Evolutionary conservation across 1,140 invertebrate species (phyloP), one percentile per base, ranked within the genome.

Genomic region (Piezodorus guildinii): DNA sequence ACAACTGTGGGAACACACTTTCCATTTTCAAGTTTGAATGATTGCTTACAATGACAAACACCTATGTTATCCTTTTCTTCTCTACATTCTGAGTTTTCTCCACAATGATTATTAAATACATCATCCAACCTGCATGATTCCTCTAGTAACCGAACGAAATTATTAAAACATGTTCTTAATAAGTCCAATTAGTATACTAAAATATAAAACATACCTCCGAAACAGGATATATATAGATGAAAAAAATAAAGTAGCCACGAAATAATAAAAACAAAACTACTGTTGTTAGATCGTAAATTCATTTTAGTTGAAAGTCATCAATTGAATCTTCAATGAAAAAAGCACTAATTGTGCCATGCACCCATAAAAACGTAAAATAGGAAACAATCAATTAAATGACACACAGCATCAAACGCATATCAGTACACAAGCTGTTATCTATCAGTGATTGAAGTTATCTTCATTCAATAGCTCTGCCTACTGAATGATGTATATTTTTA

Each of bases 111-210:
- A 16, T 8, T 6, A 25, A 56, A 56, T 6, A 25, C 19, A 23
- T 56, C 19, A 56, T 56, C 52, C 15, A 56, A 10, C 23, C 17
- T 56, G 23, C 52, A 56, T 16, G 17, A 56, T 56, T 56, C 23
- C 27, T 56, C 52, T 56, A 23, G 12, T 27, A 56, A 17, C 17
- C 1, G 3, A n/a, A 49, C 12, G 14, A 49, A 17, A 17, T 6
- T 2, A 49, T 49, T 6, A 19, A 10, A 49, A 49, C 46, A n/a
- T 19, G 17, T 10, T 49, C 1, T 21, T 19, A 49, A 3, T 49
- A 49, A 8, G 5, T 17, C 5, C 6, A 49, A 9, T n/a, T 12
- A n/a, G 1, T 49, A 49, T 1, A 6, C 17, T 19, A 49, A 49
- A 5, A n/a, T 17, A 49, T 2, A 19, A 19, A 19, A 19, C 46